Conservation (phyloP, 2,888 invertebrate genomes). For the Drosophila aldrichi region DNA sequence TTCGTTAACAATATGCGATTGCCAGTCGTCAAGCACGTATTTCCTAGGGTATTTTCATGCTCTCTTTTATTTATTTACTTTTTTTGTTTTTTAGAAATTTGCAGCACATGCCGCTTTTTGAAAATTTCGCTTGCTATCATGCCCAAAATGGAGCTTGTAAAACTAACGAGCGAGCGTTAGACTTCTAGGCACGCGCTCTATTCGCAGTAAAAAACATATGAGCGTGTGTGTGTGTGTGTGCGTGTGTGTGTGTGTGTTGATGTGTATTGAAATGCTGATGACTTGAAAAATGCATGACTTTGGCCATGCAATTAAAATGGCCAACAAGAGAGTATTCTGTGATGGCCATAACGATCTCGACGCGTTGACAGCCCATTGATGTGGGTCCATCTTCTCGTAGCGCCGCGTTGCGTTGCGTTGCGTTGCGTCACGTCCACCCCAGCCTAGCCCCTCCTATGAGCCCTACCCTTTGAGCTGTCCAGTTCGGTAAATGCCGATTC, state of each 20-base stretch:
- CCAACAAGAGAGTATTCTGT: slow-evolving; percentile 27
- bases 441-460: not conserved
- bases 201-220: not conserved
- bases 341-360: slow-evolving; percentile 37
- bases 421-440: not conserved
- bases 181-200: slow-evolving; percentile 1
- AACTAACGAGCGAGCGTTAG: slow-evolving; percentile 16
- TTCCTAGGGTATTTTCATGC: not conserved
- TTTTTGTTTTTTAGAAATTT: not conserved
- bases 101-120: not conserved
- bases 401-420: too few species aligned
- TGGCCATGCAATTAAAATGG: slow-evolving; percentile 53
- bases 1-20: not conserved
- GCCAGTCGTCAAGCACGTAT: not conserved
- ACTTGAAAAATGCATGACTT: slow-evolving; percentile 45
- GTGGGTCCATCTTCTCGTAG: slow-evolving; percentile 27
- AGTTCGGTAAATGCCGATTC: slow-evolving; percentile 1
- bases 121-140: not conserved
- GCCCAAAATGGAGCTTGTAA: not conserved
- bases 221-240: slow-evolving; percentile 3
- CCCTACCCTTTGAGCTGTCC: slow-evolving; percentile 8
- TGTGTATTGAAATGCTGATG: slow-evolving; percentile 34
- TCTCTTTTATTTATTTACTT: too few species aligned
- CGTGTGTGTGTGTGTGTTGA: slow-evolving; percentile 3
- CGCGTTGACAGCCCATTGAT: slow-evolving; percentile 46